Evolutionary conservation across 2,888 invertebrate species (phyloP), one percentile per base, ranked within the genome.

Genomic region (Epiblema foenella): DNA sequence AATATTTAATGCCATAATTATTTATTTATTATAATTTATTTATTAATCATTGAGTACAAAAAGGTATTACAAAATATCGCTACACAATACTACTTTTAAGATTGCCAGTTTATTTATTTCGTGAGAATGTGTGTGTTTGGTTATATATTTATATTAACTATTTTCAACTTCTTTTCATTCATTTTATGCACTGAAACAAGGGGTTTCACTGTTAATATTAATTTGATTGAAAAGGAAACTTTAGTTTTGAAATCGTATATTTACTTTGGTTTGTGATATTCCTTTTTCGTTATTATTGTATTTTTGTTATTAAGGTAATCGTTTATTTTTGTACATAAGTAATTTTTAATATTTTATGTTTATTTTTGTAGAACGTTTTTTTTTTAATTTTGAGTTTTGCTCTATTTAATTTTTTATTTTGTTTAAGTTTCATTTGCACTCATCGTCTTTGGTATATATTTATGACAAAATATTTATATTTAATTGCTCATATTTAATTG

Each of bases 181-280:
- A 86, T 84, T 89, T 87, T 87, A 81, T 81, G 46, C 24, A 17
- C 49, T 66, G 49, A 67, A 67, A 66, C 59, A 56, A n/a, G 5
- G 5, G 8, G 52, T 60, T 69, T 66, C 62, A 69, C 46, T 68
- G 60, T 68, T 18, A 24, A 24, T 68, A 65, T 75, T 85, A 86
- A 86, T 87, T 79, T 89, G 89, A 84, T 85, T 86, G 88, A 89
- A 89, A 89, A 89, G 89, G 88, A 86, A 81, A 77, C 75, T 81
- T 64, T 68, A 51, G 60, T 68, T 57, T 73, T 70, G 18, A 58
- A 72, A 73, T 70, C 68, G 57, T 71, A 69, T 70, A 46, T 63
- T 70, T 63, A 68, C 49, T 76, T 65, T 67, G 54, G 75, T 75
- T 73, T 76, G 76, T 77, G 77, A 71, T 75, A 74, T 75, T 78